Percentiles rank a stretch among this genome's conserved stretches.
These are phyloP conservation scores for Jacana jacana DNA, from an alignment of 2,113 vertebrate species.

Conservation along the genomic window DNA sequence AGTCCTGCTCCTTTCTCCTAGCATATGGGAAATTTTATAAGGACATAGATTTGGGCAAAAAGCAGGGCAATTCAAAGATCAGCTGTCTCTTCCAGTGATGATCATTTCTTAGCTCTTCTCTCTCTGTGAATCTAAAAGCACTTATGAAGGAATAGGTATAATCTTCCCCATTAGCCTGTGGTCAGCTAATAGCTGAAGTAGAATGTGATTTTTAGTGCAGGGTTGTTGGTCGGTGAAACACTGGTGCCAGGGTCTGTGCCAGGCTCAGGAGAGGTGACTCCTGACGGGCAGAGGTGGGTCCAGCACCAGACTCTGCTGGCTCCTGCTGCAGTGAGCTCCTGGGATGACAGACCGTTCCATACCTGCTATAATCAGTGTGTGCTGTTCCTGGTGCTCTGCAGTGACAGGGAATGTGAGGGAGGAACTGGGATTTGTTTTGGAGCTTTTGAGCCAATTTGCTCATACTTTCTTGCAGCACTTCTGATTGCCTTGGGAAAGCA, in stretches of 20 bases:
- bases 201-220: background rate
- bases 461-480: background rate
- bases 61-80: background rate
- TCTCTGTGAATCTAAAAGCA: conserved; percentile 16
- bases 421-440: background rate
- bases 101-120: conserved; percentile 6
- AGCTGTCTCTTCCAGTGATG: background rate
- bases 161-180: background rate
- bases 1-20: background rate
- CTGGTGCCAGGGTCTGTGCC: background rate
- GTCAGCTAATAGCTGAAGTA: background rate
- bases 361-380: accelerated
- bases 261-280: background rate
- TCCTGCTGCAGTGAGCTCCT: background rate
- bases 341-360: accelerated
- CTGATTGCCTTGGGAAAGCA: background rate
- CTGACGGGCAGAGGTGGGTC: background rate
- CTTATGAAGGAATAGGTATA: background rate
- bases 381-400: accelerated
- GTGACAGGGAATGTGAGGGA: background rate
- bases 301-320: background rate
- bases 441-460: background rate
- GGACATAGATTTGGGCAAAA: background rate
- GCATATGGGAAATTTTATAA: background rate
- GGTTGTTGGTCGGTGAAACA: background rate